Percentiles rank a stretch among this genome's conserved stretches.
These are phyloP conservation scores for Ormia ochracea DNA, from an alignment of 2,888 invertebrate genomes.

Conservation along the genomic window DNA sequence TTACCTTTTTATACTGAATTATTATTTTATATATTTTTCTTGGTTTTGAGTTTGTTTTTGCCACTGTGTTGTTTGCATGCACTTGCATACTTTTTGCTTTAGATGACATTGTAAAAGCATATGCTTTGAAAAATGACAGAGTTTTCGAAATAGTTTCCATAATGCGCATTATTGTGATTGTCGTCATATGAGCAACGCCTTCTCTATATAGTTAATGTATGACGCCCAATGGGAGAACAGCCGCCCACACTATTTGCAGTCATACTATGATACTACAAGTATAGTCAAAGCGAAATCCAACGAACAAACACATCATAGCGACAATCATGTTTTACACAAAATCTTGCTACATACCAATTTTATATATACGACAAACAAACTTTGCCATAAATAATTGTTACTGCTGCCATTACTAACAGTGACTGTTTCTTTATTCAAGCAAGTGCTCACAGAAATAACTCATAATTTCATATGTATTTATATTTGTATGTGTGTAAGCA, in stretches of 20 bases:
- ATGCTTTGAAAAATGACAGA: not conserved
- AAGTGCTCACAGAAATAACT: not conserved
- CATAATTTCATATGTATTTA: no score
- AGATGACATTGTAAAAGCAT: constrained; percentile 35
- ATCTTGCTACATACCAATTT: not conserved
- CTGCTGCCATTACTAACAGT: constrained; percentile 14
- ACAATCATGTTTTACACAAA: not conserved
- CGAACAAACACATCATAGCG: constrained; percentile 12
- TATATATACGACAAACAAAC: not conserved
- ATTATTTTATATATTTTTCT: no score
- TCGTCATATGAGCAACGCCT: constrained; percentile 45
- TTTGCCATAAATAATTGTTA: not conserved
- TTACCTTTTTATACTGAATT: not conserved
- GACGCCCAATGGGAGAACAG: constrained; percentile 7
- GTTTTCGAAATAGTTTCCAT: not conserved
- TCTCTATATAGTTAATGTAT: not conserved
- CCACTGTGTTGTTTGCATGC: not conserved
- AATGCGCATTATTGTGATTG: constrained; percentile 47
- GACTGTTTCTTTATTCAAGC: not conserved
- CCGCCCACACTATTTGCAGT: constrained; percentile 32
- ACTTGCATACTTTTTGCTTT: constrained; percentile 10
- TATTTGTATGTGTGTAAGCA: no score
- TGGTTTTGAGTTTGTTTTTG: no score
- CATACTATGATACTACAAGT: not conserved
- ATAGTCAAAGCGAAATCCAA: constrained; percentile 14